A percentile compares a stretch with the other conserved stretches of the same genome.
phyloP scores from a whole-genome alignment of 2,113 vertebrate species.

The Zosterops lateralis region DNA sequence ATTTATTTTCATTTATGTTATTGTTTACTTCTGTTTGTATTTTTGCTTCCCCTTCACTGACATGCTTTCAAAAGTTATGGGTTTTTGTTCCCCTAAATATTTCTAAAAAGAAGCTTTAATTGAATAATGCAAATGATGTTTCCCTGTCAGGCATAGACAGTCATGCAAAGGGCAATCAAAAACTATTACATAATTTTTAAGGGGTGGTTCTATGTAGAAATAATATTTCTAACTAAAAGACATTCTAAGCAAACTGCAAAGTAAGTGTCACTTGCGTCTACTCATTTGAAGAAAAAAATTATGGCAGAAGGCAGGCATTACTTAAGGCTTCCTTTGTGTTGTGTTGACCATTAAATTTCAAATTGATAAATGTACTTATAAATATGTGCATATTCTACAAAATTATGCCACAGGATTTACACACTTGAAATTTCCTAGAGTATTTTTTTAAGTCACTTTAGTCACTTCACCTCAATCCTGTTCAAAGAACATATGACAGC shows the following conservation, averaged over 20 bases:
- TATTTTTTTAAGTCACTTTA: neutral
- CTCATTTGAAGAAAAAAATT: neutral
- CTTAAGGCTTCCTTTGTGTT: neutral
- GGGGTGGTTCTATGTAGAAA: neutral
- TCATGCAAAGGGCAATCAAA: neutral
- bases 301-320: neutral
- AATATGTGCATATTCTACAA: neutral
- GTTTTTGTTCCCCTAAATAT: rapidly evolving
- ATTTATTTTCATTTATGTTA: neutral
- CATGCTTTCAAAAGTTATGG: neutral
- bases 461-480: neutral
- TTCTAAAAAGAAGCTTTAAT: neutral
- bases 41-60: neutral
- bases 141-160: neutral
- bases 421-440: neutral
- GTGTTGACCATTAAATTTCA: neutral
- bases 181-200: neutral
- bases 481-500: neutral
- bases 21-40: neutral
- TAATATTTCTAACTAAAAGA: neutral
- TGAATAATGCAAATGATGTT: neutral
- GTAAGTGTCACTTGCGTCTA: neutral
- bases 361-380: neutral
- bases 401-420: neutral
- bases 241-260: neutral